phyloP scores from a whole-genome alignment of 2,888 invertebrate species.

The Ceriagrion tenellum region DNA sequence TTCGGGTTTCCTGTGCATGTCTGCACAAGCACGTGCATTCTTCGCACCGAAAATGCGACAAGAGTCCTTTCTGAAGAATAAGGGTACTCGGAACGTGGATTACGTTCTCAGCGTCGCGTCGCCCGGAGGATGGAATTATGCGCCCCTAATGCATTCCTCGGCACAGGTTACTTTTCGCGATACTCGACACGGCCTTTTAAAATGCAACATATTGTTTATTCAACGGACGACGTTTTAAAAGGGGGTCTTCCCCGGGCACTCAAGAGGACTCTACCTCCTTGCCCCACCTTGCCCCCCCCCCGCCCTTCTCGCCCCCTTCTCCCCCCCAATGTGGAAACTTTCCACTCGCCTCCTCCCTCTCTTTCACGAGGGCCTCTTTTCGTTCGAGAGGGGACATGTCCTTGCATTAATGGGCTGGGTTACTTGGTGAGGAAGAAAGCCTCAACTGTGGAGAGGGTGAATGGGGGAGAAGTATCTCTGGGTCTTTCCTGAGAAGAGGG shows the following conservation, averaged over 20 bases:
- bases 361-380: slow-evolving; percentile 7
- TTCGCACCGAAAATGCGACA: too few species aligned
- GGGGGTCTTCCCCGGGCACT: background rate
- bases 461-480: background rate
- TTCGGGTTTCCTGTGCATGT: too few species aligned
- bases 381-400: background rate
- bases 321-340: background rate
- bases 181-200: background rate
- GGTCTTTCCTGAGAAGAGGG: background rate
- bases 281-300: background rate
- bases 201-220: slow-evolving; percentile 32
- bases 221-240: background rate
- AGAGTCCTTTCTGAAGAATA: too few species aligned
- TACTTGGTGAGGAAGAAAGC: background rate
- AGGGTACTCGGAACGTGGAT: background rate
- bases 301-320: too few species aligned
- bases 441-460: background rate
- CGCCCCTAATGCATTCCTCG: background rate
- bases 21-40: too few species aligned
- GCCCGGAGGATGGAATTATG: background rate
- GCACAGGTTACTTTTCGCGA: background rate
- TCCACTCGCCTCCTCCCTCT: background rate
- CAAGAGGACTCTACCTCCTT: too few species aligned
- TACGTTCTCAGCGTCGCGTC: background rate
- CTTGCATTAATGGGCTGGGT: background rate